These are phyloP conservation scores for Drosophila neotestacea DNA, from an alignment of 2,888 invertebrate species.

Conservation along the genomic window DNA sequence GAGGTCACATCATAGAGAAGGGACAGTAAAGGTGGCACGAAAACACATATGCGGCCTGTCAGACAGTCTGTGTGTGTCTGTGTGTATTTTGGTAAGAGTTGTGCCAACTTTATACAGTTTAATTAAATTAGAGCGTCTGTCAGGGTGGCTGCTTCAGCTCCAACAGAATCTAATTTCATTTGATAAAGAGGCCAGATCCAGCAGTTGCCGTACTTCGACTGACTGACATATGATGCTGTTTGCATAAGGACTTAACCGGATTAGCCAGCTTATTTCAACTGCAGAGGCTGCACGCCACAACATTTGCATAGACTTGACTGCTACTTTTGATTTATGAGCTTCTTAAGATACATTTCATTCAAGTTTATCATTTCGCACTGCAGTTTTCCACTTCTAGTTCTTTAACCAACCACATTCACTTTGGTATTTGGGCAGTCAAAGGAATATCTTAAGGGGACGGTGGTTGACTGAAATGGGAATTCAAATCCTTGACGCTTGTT, in stretches of 20 bases:
- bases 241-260: slow-evolving; percentile 58
- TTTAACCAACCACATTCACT: not conserved
- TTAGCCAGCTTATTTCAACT: slow-evolving; percentile 45
- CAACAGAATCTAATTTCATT: slow-evolving; percentile 72
- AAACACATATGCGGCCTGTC: slow-evolving; percentile 49
- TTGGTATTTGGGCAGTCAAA: slow-evolving; percentile 10
- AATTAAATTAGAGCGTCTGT: slow-evolving; percentile 75
- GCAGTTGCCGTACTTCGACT: slow-evolving; percentile 15
- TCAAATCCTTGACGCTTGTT: slow-evolving; percentile 10
- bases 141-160: slow-evolving; percentile 32
- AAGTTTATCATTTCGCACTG: slow-evolving; percentile 26
- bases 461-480: slow-evolving; percentile 26
- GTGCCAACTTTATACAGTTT: slow-evolving; percentile 67
- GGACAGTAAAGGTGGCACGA: slow-evolving; percentile 33
- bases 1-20: not conserved
- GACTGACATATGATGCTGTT: slow-evolving; percentile 61
- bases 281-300: slow-evolving; percentile 46
- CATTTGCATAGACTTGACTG: slow-evolving; percentile 62
- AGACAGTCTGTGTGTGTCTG: slow-evolving; percentile 9
- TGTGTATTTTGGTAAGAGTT: slow-evolving; percentile 52
- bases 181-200: slow-evolving; percentile 31
- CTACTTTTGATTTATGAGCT: slow-evolving; percentile 45
- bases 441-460: not conserved
- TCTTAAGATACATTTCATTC: slow-evolving; percentile 21
- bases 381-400: not conserved